phyloP scores from a whole-genome alignment of 2,888 invertebrate genomes.

The Ctena decussata region DNA sequence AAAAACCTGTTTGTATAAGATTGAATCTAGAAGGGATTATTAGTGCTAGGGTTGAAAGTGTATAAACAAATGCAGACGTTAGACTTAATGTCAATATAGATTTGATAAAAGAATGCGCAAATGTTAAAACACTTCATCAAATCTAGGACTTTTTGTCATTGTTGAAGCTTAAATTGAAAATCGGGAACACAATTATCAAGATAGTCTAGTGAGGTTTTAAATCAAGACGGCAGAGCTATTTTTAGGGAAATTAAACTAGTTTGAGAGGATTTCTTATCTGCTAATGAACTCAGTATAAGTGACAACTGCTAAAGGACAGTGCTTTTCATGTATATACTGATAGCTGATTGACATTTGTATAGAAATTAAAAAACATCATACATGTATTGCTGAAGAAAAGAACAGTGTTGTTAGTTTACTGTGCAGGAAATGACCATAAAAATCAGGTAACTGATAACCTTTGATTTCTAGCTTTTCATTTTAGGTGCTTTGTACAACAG shows the following conservation, averaged over 20 bases:
- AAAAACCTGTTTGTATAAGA: constrained; percentile 4
- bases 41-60: background rate
- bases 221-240: constrained; percentile 11
- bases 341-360: no score
- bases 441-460: no score
- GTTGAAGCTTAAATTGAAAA: constrained; percentile 5
- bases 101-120: constrained; percentile 5
- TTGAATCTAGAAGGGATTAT: constrained; percentile 3
- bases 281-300: background rate
- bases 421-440: no score
- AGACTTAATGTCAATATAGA: constrained; percentile 13
- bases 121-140: constrained; percentile 14
- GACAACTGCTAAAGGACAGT: background rate
- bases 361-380: no score
- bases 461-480: no score
- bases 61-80: constrained; percentile 5
- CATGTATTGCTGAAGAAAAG: no score
- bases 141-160: constrained; percentile 11
- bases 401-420: no score
- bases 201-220: background rate
- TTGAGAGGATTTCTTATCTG: background rate
- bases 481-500: no score
- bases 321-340: no score
- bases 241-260: constrained; percentile 28
- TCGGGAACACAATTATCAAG: background rate